phyloP scores from a whole-genome alignment of 2,888 invertebrate genomes.

The Chaetogeoica ovagalla region DNA sequence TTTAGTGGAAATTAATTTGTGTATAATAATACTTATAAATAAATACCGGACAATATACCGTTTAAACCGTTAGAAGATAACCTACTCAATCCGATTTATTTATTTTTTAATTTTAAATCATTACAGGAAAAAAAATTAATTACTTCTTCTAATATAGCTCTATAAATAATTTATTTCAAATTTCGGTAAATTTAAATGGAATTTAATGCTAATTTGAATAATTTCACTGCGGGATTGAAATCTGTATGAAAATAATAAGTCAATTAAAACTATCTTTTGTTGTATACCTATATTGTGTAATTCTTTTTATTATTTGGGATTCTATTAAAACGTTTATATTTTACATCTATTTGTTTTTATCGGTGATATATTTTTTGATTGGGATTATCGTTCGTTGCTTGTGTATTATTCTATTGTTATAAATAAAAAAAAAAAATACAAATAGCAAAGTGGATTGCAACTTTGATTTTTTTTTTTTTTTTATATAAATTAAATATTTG shows the following conservation, averaged over 20 bases:
- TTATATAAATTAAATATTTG: no score
- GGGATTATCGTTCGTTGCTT: background rate
- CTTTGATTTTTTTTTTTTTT: no score
- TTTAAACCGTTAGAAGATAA: background rate
- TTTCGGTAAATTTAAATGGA: background rate
- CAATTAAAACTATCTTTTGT: no score
- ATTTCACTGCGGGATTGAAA: background rate
- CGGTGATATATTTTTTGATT: background rate
- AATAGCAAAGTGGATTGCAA: no score
- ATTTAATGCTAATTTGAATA: background rate
- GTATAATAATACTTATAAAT: no score
- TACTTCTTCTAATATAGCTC: background rate
- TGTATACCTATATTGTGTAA: no score
- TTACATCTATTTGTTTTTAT: background rate
- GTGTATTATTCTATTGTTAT: slow-evolving; percentile 40
- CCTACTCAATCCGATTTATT: background rate
- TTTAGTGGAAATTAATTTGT: no score
- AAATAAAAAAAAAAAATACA: background rate
- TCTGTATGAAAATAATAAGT: no score
- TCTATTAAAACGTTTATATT: background rate
- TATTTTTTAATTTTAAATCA: background rate
- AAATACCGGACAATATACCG: background rate
- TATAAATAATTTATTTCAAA: background rate
- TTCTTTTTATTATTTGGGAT: background rate
- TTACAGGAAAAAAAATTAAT: slow-evolving; percentile 3